These are phyloP conservation scores for Paramormyrops hopkinsi DNA, from an alignment of 2,797 vertebrate genomes.

Conservation along the genomic window DNA sequence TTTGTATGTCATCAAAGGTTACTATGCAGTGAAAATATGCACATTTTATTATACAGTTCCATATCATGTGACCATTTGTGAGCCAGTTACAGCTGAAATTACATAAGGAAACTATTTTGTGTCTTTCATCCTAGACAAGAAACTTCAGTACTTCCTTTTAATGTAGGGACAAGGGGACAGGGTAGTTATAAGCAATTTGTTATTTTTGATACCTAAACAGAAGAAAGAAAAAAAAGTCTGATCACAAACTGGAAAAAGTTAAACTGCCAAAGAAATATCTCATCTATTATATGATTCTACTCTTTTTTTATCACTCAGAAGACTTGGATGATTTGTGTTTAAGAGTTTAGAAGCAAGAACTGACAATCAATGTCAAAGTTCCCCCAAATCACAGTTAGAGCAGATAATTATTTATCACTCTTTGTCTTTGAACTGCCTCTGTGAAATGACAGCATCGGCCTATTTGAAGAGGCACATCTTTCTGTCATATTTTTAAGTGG, in stretches of 20 bases:
- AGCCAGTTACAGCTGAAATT: background rate
- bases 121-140: background rate
- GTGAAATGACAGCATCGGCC: constrained; percentile 17
- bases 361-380: constrained; percentile 13
- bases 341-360: background rate
- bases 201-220: background rate
- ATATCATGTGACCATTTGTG: background rate
- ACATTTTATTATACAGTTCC: background rate
- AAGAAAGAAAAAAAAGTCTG: background rate
- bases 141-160: background rate
- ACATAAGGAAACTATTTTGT: background rate
- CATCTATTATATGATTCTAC: background rate
- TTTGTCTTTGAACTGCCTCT: constrained; percentile 15
- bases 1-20: background rate
- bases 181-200: background rate
- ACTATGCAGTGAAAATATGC: background rate
- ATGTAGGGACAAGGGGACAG: background rate
- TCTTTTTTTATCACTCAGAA: background rate
- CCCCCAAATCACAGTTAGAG: constrained; percentile 2
- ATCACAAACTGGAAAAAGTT: background rate
- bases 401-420: constrained; percentile 14
- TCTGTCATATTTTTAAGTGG: constrained; percentile 19
- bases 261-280: background rate
- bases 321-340: background rate
- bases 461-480: constrained; percentile 1